Base-by-base conservation (phyloP, 1,140 invertebrate genomes). In the Aleiodes sp. region DNA sequence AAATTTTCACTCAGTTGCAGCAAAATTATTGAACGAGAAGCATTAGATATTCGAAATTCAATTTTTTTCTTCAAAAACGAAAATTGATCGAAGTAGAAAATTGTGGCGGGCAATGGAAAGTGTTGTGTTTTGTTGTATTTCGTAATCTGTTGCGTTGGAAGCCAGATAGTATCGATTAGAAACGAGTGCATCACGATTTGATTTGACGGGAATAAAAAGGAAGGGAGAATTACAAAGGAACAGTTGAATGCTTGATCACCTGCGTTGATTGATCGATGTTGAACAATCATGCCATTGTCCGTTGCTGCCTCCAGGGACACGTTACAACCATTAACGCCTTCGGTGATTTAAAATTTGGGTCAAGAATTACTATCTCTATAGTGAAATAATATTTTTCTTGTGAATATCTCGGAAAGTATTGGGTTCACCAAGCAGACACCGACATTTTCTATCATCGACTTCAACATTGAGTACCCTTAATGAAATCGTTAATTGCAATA, bases 261-360 rank as follows among this genome's bases (percentile, higher is more conserved):
- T n/a, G n/a, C n/a, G n/a, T 46, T 29, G 41, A 46, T n/a, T 28
- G 62, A 16, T 26, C 39, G 7, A 64, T 64, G 62, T 29, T 28
- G 39, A 46, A 28, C 16, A 56, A 68, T 60, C 59, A 78, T 79
- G 78, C 71, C 76, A 21, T 64, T 67, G 65, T 72, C 75, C 26
- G 68, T 65, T 52, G 39, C 14, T 28, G 72, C 72, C 8, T 79
- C 77, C 59, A 76, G 76, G 72, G 73, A 79, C 57, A 74, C 70
- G 19, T 64, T 79, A 14, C 60, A 74, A 57, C 71, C 70, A 14
- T 39, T 70, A n/a, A 63, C 71, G 4, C 64, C 71, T 10, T 16
- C 73, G 75, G 76, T 79, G 56, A 35, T 70, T 24, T 6, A 26
- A n/a, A 41, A 41, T 72, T 57, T 46, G 41, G 1, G 41, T 46